phyloP scores from a whole-genome alignment of 2,888 invertebrate genomes.

The Andrena bicolor region DNA sequence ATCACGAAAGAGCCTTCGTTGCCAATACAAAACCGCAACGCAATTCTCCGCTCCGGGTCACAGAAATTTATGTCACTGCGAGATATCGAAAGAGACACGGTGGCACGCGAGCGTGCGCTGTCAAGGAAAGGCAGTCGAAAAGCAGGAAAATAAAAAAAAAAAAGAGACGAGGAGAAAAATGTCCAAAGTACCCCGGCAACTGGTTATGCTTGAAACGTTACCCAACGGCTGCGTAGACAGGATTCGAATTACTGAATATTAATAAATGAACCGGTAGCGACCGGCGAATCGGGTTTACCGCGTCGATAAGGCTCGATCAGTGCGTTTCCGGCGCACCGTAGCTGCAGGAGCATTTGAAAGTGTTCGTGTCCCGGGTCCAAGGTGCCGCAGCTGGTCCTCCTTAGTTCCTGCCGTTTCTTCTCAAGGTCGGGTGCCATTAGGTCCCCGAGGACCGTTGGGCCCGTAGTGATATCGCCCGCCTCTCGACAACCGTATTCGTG shows the following conservation, averaged over 20 bases:
- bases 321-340: constrained; percentile 72
- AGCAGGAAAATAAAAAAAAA: too few relatives aligned
- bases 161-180: too few relatives aligned
- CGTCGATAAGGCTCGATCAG: constrained; percentile 77
- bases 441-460: constrained; percentile 29
- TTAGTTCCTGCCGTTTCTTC: constrained; percentile 77
- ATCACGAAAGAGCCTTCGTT: too few relatives aligned
- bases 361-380: constrained; percentile 67
- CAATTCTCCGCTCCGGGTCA: too few relatives aligned
- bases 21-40: too few relatives aligned
- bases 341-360: constrained; percentile 78
- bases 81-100: too few relatives aligned
- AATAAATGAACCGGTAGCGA: constrained; percentile 18
- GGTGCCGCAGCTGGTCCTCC: constrained; percentile 68
- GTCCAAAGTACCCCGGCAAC: too few relatives aligned
- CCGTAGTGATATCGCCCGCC: not conserved
- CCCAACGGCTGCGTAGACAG: not conserved
- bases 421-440: constrained; percentile 83
- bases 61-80: too few relatives aligned
- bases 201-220: too few relatives aligned
- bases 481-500: not conserved
- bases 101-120: too few relatives aligned
- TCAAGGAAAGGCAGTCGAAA: too few relatives aligned
- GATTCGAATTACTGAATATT: constrained; percentile 21
- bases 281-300: constrained; percentile 70